Conservation (phyloP, 2,888 invertebrate genomes). For the Apodemia duryi region DNA sequence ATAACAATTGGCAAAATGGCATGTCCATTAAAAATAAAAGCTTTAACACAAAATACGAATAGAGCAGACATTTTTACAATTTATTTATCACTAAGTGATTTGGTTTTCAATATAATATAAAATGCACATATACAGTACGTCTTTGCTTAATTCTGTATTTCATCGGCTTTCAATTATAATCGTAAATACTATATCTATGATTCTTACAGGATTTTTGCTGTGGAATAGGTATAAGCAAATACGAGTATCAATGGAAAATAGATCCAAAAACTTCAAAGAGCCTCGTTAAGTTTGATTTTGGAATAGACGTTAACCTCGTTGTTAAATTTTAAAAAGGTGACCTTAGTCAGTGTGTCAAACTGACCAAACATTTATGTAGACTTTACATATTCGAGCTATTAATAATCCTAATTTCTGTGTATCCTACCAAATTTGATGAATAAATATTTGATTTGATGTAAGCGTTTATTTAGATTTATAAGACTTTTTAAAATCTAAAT, state of each 20-base stretch:
- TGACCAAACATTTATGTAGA: no score
- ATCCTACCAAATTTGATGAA: no score
- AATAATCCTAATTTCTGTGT: no score
- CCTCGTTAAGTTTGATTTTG: slow-evolving; percentile 34
- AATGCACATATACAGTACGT: slow-evolving; percentile 54
- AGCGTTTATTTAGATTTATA: no score
- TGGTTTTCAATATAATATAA: slow-evolving; percentile 50
- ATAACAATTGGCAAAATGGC: slow-evolving; percentile 80
- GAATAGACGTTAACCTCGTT: no score
- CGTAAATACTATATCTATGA: neutral
- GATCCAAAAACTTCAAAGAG: neutral
- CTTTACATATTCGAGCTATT: no score
- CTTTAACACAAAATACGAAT: slow-evolving; percentile 76
- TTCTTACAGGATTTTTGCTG: neutral
- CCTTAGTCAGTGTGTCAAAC: no score
- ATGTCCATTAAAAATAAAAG: slow-evolving; percentile 78
- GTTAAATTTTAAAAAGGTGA: no score
- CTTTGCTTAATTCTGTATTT: neutral
- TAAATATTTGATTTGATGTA: no score
- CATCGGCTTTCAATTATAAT: neutral
- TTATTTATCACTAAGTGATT: slow-evolving; percentile 71
- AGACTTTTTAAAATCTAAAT: no score
- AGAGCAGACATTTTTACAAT: slow-evolving; percentile 58
- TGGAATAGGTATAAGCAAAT: neutral
- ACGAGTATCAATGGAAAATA: neutral